Evolutionary conservation across 2,888 invertebrate genomes (phyloP).

Genomic region (Volucella zonaria): DNA sequence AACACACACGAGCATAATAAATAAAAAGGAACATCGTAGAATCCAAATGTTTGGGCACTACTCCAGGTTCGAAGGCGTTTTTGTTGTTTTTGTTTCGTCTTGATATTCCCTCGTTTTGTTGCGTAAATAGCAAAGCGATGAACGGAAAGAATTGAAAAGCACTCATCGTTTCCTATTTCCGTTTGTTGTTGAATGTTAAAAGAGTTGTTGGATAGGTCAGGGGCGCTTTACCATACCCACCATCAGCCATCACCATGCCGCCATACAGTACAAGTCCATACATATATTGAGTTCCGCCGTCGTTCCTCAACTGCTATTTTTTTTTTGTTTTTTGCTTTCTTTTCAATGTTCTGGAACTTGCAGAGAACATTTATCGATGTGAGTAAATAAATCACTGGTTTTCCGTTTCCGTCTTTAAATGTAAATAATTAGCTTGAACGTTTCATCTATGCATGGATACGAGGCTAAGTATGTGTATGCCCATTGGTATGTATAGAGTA

Average conservation of each 20-base stretch:
- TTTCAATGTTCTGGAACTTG: conserved; percentile 17
- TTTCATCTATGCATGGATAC: background rate
- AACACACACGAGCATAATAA: too few relatives aligned
- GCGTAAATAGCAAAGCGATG: conserved; percentile 70
- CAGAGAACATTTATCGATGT: conserved; percentile 57
- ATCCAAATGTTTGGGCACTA: conserved; percentile 33
- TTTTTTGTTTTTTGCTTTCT: background rate
- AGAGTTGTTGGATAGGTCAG: conserved; percentile 62
- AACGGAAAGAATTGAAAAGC: conserved; percentile 72
- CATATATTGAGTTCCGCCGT: too few relatives aligned
- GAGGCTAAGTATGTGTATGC: too few relatives aligned
- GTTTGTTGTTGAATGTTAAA: conserved; percentile 60
- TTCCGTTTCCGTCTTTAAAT: conserved; percentile 63
- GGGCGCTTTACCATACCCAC: conserved; percentile 10
- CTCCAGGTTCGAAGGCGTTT: conserved; percentile 48
- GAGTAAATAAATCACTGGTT: conserved; percentile 66
- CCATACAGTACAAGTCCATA: too few relatives aligned
- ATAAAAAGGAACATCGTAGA: conserved; percentile 25
- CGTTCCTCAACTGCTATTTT: too few relatives aligned
- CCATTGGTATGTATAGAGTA: too few relatives aligned
- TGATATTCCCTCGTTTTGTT: conserved; percentile 23
- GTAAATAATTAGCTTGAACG: conserved; percentile 50
- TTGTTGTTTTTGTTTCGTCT: conserved; percentile 5
- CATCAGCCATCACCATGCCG: too few relatives aligned
- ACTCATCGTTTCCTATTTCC: conserved; percentile 72